These are phyloP conservation scores for Alitta virens DNA, from an alignment of 2,888 invertebrate genomes.

Conservation along the genomic window DNA sequence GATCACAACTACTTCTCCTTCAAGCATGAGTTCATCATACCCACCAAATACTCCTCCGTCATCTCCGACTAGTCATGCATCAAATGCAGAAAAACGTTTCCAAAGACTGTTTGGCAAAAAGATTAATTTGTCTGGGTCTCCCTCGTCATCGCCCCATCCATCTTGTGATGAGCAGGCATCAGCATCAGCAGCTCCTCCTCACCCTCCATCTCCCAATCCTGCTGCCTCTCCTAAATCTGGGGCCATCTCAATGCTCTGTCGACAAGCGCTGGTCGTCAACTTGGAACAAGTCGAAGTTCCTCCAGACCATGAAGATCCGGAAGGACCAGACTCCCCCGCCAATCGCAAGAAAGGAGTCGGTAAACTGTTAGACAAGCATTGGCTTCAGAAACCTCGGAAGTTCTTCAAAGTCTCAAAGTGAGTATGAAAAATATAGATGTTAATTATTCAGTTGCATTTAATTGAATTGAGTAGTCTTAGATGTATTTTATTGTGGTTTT, in stretches of 20 bases:
- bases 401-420: conserved; percentile 55
- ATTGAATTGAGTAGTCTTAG: no score
- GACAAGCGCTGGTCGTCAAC: conserved; percentile 50
- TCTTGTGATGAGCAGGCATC: not conserved
- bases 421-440: conserved; percentile 33
- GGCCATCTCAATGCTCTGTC: conserved; percentile 49
- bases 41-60: no score
- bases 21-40: no score
- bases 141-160: conserved; percentile 1
- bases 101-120: not conserved
- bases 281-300: conserved; percentile 4
- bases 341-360: not conserved
- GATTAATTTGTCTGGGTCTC: not conserved
- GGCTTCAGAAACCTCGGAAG: conserved; percentile 49
- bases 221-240: conserved; percentile 26
- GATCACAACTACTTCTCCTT: no score
- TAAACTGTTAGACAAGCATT: conserved; percentile 41
- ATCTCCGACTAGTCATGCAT: no score
- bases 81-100: not conserved
- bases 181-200: no score
- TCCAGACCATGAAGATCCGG: not conserved
- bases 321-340: not conserved
- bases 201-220: no score
- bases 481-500: no score
- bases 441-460: no score